Percentiles rank a stretch among this genome's conserved stretches.
Evolutionary conservation across 2,797 vertebrate species (phyloP).

Genomic region (Dicrostonyx torquatus): DNA sequence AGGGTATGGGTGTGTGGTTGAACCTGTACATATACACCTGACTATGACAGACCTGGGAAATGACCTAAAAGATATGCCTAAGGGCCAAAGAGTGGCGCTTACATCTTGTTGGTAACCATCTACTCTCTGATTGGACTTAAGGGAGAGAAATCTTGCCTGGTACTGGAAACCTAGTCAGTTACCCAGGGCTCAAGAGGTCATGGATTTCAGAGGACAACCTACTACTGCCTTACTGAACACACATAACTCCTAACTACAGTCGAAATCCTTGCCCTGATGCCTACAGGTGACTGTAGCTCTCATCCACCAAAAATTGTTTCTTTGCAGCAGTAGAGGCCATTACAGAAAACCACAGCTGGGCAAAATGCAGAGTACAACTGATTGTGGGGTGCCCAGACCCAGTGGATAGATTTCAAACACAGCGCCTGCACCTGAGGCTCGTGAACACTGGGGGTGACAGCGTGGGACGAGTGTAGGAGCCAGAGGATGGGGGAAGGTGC

Average conservation of each 20-base stretch:
- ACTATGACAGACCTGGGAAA: neutral
- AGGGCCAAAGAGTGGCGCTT: neutral
- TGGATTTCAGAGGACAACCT: neutral
- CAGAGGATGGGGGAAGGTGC: neutral
- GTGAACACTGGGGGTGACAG: neutral
- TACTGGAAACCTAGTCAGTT: neutral
- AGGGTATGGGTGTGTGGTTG: neutral
- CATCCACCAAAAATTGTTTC: neutral
- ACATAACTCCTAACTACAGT: neutral
- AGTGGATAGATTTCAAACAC: neutral
- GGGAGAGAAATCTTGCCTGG: neutral
- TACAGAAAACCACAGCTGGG: neutral
- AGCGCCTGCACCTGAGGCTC: neutral
- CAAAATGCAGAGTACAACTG: neutral
- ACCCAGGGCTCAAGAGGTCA: neutral
- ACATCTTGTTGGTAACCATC: neutral
- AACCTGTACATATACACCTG: neutral
- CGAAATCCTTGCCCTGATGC: neutral
- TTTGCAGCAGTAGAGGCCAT: neutral
- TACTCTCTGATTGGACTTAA: neutral
- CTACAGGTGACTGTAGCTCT: neutral
- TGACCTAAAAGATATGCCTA: neutral
- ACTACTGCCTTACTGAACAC: neutral
- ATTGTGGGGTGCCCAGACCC: neutral
- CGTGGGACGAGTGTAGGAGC: neutral